Evolutionary conservation across 2,888 invertebrate species (phyloP), one percentile per base, ranked within the genome.

Genomic region (Drosophila picticornis): DNA sequence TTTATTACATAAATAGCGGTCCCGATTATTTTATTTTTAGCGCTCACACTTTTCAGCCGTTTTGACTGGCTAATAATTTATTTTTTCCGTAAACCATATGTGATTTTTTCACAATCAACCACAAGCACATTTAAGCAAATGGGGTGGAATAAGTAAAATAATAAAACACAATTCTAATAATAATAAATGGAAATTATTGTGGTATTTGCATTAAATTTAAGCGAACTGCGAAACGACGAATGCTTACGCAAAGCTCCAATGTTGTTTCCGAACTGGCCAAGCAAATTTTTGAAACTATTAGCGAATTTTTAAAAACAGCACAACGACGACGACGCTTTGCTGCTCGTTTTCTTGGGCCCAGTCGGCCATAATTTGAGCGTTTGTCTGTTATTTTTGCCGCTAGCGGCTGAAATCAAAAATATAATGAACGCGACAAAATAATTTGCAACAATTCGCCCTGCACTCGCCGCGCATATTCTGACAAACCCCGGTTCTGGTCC

Each of bases 191-290:
- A 63, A 57, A 58, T 69, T 58, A 60, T 65, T 48, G 16, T 19
- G 56, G 32, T 55, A 50, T 61, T 22, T 64, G 60, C 16, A 46
- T 51, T 2, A 16, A n/a, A 46, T 60, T n/a, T 25, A 36, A 53
- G 19, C 27, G 58, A 71, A 53, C 58, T 46, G 51, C 19, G 29
- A 46, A 46, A 59, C 67, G 56, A 46, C 75, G 53, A 72, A 64
- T 77, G 81, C 91, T 91, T 92, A 90, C 91, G 84, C 91, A 91
- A 83, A 91, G 90, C 88, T 91, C 85, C 90, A 90, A 88, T 84
- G 79, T 84, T 87, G 88, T 89, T 91, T 91, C 91, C 92, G 91
- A 92, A 91, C 93, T 91, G 91, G 90, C 87, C 91, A 91, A 91
- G 89, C 88, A 80, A 88, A 90, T 78, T 87, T 91, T 84, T 83